Evolutionary conservation across 2,113 vertebrate species (phyloP), one percentile per base, ranked within the genome.

Genomic region (Osmerus eperlanus): DNA sequence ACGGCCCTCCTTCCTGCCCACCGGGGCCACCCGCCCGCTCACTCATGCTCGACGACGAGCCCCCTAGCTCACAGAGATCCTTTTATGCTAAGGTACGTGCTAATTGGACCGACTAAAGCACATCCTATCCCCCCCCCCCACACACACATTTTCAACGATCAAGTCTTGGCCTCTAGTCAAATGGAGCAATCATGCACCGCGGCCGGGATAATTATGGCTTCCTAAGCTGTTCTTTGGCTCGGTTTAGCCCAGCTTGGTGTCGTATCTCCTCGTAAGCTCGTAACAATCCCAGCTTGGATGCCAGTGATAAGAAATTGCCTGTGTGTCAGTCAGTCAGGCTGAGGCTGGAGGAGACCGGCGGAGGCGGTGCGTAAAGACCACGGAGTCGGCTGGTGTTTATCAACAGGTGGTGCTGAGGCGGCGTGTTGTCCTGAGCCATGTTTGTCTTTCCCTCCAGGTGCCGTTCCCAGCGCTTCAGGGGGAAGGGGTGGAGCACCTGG

Each of bases 401-500:
- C 19, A 25, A 62, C 2, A 23, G 6, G 29, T 61, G 32, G 32
- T 36, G 32, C 32, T 8, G 32, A 36, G 2, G 7, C 9, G 41
- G 41, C 7, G 18, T 47, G 19, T 58, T n/a, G 19, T 66, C 1
- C 6, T 72, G 13, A 21, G 13, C 28, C 2, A 3, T 32, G 65
- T 41, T 32, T 80, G 32, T 82, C 59, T 76, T 71, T 32, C 80
- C 69, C 73, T 76, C 0, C 83, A 99, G 97, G 95, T 99, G 67
- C 97, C 97, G 16, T 99, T 99, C 88, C 90, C 94, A 78, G 95
- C 95, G 87, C 91, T 99, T 83, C 97, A 97, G 91, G 97, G 97
- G 1, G 97, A 99, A 89, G 96, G 96, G 65, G 97, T 98, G 79
- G 97, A 99, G 85, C 98, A 96, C 86, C 91, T 99, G 68, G 97